Percentiles rank a stretch among this genome's conserved stretches.
phyloP scores from a whole-genome alignment of 2,113 vertebrate species.

The Todiramphus chloris region DNA sequence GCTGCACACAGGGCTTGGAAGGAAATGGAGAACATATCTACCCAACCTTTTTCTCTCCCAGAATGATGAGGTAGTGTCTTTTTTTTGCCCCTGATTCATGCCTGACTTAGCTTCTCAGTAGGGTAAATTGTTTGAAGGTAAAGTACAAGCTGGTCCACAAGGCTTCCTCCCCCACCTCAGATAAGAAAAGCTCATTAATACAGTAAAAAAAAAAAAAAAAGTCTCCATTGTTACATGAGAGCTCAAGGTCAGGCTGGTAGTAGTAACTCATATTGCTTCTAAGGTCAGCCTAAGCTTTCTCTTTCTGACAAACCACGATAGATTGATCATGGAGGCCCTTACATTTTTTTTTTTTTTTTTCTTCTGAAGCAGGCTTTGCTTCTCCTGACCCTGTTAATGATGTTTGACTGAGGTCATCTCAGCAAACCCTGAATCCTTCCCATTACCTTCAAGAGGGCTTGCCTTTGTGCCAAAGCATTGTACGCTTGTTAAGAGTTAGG shows the following conservation, averaged over 20 bases:
- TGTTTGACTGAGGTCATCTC: slow-evolving; percentile 67
- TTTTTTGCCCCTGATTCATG: background rate
- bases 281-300: slow-evolving; percentile 64
- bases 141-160: slow-evolving; percentile 21
- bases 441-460: slow-evolving; percentile 51
- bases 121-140: slow-evolving; percentile 7
- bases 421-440: slow-evolving; percentile 64
- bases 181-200: slow-evolving; percentile 64
- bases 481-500: slow-evolving; percentile 46
- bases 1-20: background rate
- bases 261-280: slow-evolving; percentile 73
- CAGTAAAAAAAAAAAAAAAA: slow-evolving; percentile 32
- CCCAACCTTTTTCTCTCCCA: background rate
- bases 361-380: slow-evolving; percentile 62
- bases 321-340: slow-evolving; percentile 60
- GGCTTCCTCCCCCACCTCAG: slow-evolving; percentile 46
- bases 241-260: slow-evolving; percentile 66
- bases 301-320: slow-evolving; percentile 62
- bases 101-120: background rate
- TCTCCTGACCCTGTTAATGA: slow-evolving; percentile 70
- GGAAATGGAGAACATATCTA: background rate
- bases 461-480: slow-evolving; percentile 57
- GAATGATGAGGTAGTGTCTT: background rate
- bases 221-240: slow-evolving; percentile 59
- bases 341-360: slow-evolving; percentile 29